Evolutionary conservation across 2,113 vertebrate genomes (phyloP).

Genomic region (Microtus ochrogaster): DNA sequence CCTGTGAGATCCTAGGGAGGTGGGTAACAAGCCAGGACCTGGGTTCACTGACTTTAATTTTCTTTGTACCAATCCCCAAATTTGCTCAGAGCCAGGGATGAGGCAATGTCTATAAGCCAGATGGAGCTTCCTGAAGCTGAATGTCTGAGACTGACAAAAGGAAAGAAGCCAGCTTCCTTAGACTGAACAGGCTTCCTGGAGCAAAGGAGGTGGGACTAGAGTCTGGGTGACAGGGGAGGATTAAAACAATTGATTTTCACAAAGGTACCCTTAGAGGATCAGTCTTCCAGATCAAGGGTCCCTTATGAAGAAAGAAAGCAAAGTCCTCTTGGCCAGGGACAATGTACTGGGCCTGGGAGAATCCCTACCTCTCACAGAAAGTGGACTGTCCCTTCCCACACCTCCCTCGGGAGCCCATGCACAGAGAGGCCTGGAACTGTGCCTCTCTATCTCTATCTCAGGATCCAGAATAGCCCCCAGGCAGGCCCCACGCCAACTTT

Average conservation of each 20-base stretch:
- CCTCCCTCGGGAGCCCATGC: neutral
- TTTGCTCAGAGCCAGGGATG: neutral
- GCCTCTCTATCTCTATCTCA: neutral
- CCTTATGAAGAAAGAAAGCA: neutral
- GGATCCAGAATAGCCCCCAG: conserved; percentile 17
- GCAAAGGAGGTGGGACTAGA: neutral
- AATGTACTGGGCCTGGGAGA: neutral
- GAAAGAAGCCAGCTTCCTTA: neutral
- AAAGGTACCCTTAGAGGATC: neutral
- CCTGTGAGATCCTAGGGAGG: too few relatives aligned
- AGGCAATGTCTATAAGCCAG: neutral
- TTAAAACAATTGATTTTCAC: neutral
- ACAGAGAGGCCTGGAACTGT: neutral
- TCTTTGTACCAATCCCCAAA: neutral
- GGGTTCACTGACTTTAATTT: neutral
- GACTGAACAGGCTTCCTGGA: neutral
- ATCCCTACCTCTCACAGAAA: neutral
- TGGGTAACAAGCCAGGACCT: neutral
- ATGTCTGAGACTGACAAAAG: neutral
- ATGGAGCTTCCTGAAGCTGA: neutral
- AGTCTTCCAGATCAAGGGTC: neutral
- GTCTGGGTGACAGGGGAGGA: too few relatives aligned
- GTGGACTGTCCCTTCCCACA: neutral
- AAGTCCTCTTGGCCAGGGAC: neutral
- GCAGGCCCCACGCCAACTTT: neutral